A percentile compares a stretch with the other conserved stretches of the same genome.
Evolutionary conservation across 2,888 invertebrate genomes (phyloP).

Genomic region (Amphipoea lucens): DNA sequence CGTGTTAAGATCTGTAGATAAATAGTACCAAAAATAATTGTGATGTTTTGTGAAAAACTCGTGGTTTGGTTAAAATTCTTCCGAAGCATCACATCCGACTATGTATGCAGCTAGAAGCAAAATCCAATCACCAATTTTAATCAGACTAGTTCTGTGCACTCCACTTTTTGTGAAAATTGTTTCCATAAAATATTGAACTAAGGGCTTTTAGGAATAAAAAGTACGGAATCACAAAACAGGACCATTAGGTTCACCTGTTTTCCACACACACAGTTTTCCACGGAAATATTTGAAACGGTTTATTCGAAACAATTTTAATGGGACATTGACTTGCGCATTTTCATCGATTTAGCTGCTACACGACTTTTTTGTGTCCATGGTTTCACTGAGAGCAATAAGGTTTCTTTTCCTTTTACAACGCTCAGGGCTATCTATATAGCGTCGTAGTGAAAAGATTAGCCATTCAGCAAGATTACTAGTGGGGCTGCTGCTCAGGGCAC

Average conservation of each 20-base stretch:
- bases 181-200: not conserved
- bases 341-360: slow-evolving; percentile 16
- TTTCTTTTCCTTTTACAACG: not conserved
- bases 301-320: slow-evolving; percentile 9
- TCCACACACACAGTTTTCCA: not conserved
- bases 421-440: not conserved
- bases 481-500: not conserved
- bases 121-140: slow-evolving; percentile 4
- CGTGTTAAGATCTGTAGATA: too few relatives aligned
- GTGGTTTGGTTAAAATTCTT: not conserved
- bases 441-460: not conserved
- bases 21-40: not conserved
- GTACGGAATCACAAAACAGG: not conserved
- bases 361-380: not conserved
- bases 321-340: slow-evolving; percentile 28
- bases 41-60: not conserved
- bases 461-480: not conserved
- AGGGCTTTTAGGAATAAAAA: slow-evolving; percentile 9
- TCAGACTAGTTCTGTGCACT: too few relatives aligned
- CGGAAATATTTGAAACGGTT: slow-evolving; percentile 1
- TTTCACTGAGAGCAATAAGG: not conserved
- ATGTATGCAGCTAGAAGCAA: not conserved
- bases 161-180: slow-evolving; percentile 15
- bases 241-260: too few relatives aligned
- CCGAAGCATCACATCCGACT: not conserved